These are phyloP conservation scores for Chelonia mydas DNA, from an alignment of 2,797 vertebrate genomes.

Conservation along the genomic window DNA sequence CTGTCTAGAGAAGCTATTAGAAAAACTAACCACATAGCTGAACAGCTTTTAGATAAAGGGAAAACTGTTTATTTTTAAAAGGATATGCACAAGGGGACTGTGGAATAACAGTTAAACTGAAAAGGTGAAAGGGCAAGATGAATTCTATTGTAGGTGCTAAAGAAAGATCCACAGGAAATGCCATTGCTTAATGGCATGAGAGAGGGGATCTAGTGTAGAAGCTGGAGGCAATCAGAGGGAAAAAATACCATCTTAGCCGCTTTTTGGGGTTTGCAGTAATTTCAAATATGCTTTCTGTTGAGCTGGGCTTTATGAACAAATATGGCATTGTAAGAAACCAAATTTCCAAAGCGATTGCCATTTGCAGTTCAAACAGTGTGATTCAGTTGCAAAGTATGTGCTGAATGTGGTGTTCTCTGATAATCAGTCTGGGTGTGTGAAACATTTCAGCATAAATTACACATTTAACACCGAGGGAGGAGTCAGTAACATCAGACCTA, in stretches of 20 bases:
- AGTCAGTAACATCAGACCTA: not conserved
- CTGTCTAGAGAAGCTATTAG: not conserved
- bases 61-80: constrained; percentile 31
- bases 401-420: not conserved
- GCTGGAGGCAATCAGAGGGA: no score
- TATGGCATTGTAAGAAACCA: not conserved
- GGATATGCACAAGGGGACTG: not conserved
- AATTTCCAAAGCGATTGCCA: not conserved
- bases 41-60: constrained; percentile 39
- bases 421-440: not conserved
- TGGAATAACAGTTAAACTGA: not conserved
- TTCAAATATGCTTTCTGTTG: not conserved
- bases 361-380: not conserved
- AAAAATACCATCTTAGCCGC: not conserved
- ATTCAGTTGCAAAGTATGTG: not conserved
- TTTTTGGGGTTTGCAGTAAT: not conserved
- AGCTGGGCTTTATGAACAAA: not conserved
- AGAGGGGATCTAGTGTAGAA: not conserved
- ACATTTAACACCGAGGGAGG: accelerated
- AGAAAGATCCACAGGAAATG: not conserved
- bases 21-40: constrained; percentile 29
- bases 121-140: not conserved
- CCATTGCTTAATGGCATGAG: not conserved
- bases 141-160: not conserved
- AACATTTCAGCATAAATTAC: not conserved